A percentile compares a stretch with the other conserved stretches of the same genome.
Evolutionary conservation across 2,113 vertebrate genomes (phyloP).

Genomic region (Rattus rattus): DNA sequence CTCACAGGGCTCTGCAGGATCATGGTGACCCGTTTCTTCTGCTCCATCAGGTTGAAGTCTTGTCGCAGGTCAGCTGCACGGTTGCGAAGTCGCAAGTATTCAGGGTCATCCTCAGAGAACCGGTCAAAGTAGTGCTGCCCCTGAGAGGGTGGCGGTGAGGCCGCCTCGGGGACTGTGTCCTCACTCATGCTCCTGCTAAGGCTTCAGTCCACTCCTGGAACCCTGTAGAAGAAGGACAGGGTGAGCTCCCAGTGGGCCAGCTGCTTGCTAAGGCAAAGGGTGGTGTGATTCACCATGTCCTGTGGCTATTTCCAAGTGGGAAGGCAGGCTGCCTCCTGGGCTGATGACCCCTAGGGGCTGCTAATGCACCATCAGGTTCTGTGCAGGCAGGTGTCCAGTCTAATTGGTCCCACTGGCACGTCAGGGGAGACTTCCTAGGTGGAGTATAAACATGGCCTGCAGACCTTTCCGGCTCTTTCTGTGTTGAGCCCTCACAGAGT

Average conservation of each 20-base stretch:
- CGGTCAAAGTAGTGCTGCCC: constrained; percentile 89
- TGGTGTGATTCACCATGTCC: rapidly evolving
- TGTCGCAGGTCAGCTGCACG: constrained; percentile 86
- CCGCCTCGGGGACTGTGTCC: constrained; percentile 80
- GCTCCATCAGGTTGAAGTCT: constrained; percentile 91
- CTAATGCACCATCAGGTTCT: not conserved
- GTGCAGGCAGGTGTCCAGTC: not conserved
- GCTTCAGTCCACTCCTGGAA: not conserved
- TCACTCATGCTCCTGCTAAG: constrained; percentile 82
- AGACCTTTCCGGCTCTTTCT: not conserved
- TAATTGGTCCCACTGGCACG: not conserved
- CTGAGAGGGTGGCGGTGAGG: constrained; percentile 81
- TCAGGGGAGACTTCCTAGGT: not conserved
- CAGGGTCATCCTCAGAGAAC: constrained; percentile 90
- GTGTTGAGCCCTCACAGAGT: not conserved
- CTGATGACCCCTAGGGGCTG: not conserved
- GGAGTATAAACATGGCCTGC: not conserved
- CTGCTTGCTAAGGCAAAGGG: not conserved
- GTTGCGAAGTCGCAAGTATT: constrained; percentile 88
- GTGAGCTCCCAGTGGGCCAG: rapidly evolving
- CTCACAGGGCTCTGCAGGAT: constrained; percentile 95
- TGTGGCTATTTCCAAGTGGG: not conserved
- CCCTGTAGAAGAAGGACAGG: constrained; percentile 37
- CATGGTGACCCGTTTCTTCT: constrained; percentile 95
- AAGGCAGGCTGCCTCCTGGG: no score